These are phyloP conservation scores for Genyomyrus donnyi DNA, from an alignment of 2,113 vertebrate genomes.

Conservation along the genomic window DNA sequence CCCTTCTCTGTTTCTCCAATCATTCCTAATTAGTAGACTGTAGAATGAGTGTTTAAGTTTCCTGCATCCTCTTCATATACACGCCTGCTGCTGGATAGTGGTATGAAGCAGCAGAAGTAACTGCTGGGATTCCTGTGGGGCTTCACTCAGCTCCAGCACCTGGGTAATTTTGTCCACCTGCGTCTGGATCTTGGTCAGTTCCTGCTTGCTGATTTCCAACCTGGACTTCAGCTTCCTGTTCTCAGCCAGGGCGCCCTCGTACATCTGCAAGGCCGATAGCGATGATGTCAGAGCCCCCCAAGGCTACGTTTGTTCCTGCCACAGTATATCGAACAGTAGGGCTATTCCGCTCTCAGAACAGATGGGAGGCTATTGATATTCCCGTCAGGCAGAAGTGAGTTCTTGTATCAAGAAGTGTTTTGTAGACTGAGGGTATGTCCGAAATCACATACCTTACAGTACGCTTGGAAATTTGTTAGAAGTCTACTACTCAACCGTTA, in stretches of 20 bases:
- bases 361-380: background rate
- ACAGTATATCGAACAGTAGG: background rate
- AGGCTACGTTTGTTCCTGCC: background rate
- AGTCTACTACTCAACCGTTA: background rate
- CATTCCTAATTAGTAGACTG: background rate
- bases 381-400: background rate
- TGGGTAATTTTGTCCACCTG: slow-evolving; percentile 76
- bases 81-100: background rate
- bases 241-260: slow-evolving; percentile 77
- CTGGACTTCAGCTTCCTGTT: slow-evolving; percentile 84
- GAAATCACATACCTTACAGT: background rate
- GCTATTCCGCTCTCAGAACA: too few relatives aligned
- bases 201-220: slow-evolving; percentile 76
- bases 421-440: background rate
- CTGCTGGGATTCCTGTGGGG: background rate
- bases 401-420: background rate
- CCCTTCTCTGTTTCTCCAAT: background rate
- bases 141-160: slow-evolving; percentile 50
- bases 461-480: background rate
- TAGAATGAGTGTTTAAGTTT: background rate
- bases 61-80: background rate
- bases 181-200: slow-evolving; percentile 69
- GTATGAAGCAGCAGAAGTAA: background rate
- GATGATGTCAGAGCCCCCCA: background rate
- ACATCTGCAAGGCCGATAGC: slow-evolving; percentile 61